phyloP scores from a whole-genome alignment of 2,113 vertebrate species.

The Callipepla squamata region DNA sequence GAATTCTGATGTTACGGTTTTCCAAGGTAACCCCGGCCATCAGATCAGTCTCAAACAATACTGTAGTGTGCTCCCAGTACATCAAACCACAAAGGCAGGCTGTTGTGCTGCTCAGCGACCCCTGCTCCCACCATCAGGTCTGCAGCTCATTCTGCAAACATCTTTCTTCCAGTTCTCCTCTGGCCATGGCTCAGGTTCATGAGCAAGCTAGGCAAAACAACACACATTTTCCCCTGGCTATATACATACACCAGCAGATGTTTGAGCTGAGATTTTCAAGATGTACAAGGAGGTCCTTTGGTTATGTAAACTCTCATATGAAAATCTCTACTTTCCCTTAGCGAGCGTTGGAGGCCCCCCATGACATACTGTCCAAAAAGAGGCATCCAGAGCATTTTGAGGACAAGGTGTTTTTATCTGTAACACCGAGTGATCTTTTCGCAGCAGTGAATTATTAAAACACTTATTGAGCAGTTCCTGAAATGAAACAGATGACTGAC shows the following conservation, averaged over 20 bases:
- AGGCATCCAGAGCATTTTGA: conserved; percentile 26
- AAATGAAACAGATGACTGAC: conserved; percentile 60
- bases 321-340: conserved; percentile 27
- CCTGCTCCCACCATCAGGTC: neutral
- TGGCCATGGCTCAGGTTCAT: neutral
- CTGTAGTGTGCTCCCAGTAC: neutral
- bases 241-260: conserved; percentile 10
- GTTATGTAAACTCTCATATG: conserved; percentile 4
- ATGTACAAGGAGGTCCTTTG: neutral
- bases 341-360: neutral
- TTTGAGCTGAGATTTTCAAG: conserved; percentile 54
- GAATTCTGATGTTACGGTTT: neutral
- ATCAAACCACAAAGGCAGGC: neutral
- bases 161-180: neutral
- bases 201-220: conserved; percentile 25
- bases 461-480: conserved; percentile 32
- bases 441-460: conserved; percentile 6
- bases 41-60: neutral
- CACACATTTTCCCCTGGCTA: conserved; percentile 15
- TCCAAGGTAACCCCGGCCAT: neutral
- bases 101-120: neutral
- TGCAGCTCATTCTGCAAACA: neutral
- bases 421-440: conserved; percentile 25
- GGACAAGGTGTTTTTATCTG: conserved; percentile 45
- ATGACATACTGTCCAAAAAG: conserved; percentile 10